Percentiles rank a stretch among this genome's conserved stretches.
These are phyloP conservation scores for Agonopterix alstromeriana DNA, from an alignment of 2,888 invertebrate genomes.

Conservation along the genomic window DNA sequence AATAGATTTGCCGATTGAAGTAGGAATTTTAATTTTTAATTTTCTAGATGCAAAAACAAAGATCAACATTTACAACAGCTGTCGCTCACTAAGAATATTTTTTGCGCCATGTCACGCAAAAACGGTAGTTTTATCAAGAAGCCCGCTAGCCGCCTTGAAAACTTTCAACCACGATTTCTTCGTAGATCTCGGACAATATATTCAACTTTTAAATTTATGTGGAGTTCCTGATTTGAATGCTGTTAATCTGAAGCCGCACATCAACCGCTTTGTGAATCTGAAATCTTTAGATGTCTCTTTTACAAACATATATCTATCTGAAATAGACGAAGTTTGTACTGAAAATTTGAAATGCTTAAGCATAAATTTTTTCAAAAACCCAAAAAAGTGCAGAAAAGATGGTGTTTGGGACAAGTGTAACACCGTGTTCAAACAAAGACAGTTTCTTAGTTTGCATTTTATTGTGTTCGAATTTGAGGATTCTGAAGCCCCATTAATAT, in stretches of 20 bases:
- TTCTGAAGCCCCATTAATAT: conserved; percentile 24
- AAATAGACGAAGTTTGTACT: conserved; percentile 27
- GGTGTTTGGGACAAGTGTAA: conserved; percentile 16
- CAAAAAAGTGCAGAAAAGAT: conserved; percentile 17
- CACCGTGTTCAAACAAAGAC: conserved; percentile 21
- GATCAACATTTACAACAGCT: conserved; percentile 19
- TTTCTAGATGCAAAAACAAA: conserved; percentile 20
- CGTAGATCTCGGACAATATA: conserved; percentile 18
- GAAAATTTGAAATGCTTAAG: conserved; percentile 23
- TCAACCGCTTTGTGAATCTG: conserved; percentile 20
- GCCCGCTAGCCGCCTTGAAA: conserved; percentile 20
- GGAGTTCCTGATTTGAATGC: conserved; percentile 28
- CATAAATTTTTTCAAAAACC: conserved; percentile 31
- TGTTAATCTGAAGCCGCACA: conserved; percentile 18
- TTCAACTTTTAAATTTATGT: conserved; percentile 27
- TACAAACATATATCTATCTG: conserved; percentile 29
- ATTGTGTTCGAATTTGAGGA: conserved; percentile 28
- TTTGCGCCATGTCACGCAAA: conserved; percentile 27
- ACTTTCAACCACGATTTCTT: conserved; percentile 23
- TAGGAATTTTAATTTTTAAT: conserved; percentile 19
- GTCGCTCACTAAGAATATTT: conserved; percentile 19
- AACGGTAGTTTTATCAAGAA: conserved; percentile 23
- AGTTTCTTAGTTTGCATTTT: conserved; percentile 28
- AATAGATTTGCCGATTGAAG: conserved; percentile 11
- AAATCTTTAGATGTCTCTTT: conserved; percentile 32